These are phyloP conservation scores for Temnopleurus reevesii DNA, from an alignment of 53 echinoderm and acorn worm species.

Conservation along the genomic window DNA sequence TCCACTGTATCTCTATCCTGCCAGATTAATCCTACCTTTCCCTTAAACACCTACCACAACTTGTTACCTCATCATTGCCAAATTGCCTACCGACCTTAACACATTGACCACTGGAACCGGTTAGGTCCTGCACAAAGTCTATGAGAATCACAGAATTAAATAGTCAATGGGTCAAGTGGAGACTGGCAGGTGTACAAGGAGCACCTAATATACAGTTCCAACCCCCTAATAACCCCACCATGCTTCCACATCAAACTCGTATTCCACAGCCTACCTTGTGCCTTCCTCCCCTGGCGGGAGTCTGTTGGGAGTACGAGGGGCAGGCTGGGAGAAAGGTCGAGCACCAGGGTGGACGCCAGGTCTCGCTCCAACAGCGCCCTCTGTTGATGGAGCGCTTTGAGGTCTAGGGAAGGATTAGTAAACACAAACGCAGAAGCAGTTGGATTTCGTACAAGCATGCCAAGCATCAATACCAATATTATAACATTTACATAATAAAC, in stretches of 20 bases:
- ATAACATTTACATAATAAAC: background rate
- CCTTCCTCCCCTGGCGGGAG: constrained; percentile 26
- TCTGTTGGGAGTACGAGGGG: background rate
- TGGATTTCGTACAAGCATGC: constrained; percentile 11
- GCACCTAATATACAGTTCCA: too few relatives aligned
- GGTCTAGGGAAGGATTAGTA: constrained; percentile 39
- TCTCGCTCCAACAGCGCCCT: constrained; percentile 11
- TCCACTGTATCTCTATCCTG: too few relatives aligned
- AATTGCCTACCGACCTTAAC: too few relatives aligned
- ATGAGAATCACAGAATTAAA: too few relatives aligned
- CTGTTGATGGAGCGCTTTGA: constrained; percentile 37
- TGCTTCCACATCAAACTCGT: background rate
- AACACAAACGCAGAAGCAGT: constrained; percentile 32
- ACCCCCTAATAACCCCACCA: background rate
- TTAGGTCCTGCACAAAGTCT: too few relatives aligned
- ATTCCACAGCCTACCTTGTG: constrained; percentile 36
- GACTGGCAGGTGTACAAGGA: too few relatives aligned
- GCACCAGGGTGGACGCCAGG: constrained; percentile 18
- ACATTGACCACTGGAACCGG: too few relatives aligned
- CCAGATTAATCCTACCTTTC: too few relatives aligned
- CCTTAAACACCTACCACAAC: too few relatives aligned
- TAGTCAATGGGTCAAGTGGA: too few relatives aligned
- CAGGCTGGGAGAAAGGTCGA: constrained; percentile 33
- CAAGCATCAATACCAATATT: background rate
- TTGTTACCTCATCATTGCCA: too few relatives aligned